phyloP scores from a whole-genome alignment of 1,140 invertebrate species.

The Thalassaphorura encarpata region DNA sequence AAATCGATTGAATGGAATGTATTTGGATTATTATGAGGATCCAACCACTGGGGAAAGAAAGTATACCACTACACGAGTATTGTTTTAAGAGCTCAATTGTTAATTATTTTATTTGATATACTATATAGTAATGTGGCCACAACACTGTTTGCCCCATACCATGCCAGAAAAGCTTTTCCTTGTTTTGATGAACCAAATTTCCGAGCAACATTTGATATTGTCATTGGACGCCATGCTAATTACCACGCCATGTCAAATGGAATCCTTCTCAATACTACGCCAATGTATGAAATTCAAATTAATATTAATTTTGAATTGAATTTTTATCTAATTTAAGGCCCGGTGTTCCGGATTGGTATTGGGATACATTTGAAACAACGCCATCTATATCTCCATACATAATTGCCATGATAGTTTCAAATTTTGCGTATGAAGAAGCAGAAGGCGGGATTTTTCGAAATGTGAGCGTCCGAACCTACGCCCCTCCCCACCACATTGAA shows the following conservation, averaged over 20 bases:
- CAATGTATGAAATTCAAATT: too few species aligned
- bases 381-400: slow-evolving; percentile 9
- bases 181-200: slow-evolving; percentile 83
- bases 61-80: neutral
- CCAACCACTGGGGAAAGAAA: neutral
- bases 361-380: slow-evolving; percentile 8
- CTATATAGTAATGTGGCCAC: slow-evolving; percentile 3
- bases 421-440: too few species aligned
- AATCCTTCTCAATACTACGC: slow-evolving; percentile 37
- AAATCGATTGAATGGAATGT: neutral
- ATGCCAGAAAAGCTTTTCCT: slow-evolving; percentile 70
- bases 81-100: neutral
- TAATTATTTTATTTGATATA: neutral
- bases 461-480: too few species aligned
- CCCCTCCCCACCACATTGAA: too few species aligned
- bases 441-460: too few species aligned
- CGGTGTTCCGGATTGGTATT: slow-evolving; percentile 4
- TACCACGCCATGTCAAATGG: slow-evolving; percentile 36
- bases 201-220: slow-evolving; percentile 60
- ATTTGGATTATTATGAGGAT: neutral
- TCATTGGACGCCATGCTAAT: slow-evolving; percentile 41
- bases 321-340: slow-evolving; percentile 8
- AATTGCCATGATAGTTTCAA: slow-evolving; percentile 13
- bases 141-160: neutral
- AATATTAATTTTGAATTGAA: neutral